Conservation (phyloP, 1,140 invertebrate genomes). For the Dreissena polymorpha region DNA sequence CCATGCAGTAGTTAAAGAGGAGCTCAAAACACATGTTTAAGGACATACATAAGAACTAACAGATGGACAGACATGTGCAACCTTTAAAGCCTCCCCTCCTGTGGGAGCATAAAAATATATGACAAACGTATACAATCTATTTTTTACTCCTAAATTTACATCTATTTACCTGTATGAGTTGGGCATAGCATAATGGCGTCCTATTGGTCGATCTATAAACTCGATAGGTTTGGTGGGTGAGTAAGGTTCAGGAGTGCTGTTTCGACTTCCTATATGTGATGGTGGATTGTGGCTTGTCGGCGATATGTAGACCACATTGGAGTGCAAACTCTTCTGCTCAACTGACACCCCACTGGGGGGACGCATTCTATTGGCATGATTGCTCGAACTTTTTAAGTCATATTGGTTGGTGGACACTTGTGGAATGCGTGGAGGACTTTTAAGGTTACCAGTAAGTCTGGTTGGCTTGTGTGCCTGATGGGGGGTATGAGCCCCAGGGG, state of each 20-base stretch:
- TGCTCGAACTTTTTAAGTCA: constrained; percentile 32
- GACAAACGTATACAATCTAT: too few species aligned
- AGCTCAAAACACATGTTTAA: too few species aligned
- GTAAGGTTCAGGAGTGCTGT: constrained; percentile 43
- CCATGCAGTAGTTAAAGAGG: too few species aligned
- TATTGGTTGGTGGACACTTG: constrained; percentile 35
- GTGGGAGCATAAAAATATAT: too few species aligned
- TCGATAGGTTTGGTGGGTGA: constrained; percentile 11
- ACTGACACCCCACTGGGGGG: not conserved
- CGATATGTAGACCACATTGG: constrained; percentile 19
- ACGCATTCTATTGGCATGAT: constrained; percentile 6
- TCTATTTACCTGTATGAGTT: constrained; percentile 36
- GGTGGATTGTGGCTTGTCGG: constrained; percentile 35
- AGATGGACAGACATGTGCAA: too few species aligned
- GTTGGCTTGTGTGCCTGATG: constrained; percentile 5
- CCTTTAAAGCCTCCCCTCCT: too few species aligned
- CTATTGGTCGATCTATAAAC: constrained; percentile 41
- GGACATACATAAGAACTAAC: too few species aligned
- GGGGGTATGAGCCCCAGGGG: constrained; percentile 4
- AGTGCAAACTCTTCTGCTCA: constrained; percentile 29
- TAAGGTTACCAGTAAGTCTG: constrained; percentile 24
- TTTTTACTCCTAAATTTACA: not conserved
- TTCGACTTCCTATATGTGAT: constrained; percentile 4
- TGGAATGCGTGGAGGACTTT: constrained; percentile 46
- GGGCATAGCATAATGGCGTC: constrained; percentile 27